Conservation (phyloP, 2,888 invertebrate genomes). For the Tigriopus californicus region DNA sequence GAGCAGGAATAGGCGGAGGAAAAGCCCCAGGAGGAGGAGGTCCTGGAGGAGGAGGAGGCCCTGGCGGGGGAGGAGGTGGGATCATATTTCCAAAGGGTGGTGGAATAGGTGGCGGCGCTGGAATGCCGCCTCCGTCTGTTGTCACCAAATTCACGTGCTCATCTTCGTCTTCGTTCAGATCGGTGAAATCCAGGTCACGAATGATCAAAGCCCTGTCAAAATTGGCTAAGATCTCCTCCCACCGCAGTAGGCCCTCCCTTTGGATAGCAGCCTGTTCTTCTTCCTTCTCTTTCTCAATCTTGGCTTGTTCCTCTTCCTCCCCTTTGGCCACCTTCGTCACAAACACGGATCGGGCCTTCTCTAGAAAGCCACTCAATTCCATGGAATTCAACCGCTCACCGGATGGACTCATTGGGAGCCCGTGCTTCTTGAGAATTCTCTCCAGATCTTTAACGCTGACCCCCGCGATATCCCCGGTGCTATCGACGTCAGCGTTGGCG, state of each 20-base stretch:
- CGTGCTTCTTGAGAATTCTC: slow-evolving; percentile 9
- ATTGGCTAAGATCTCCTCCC: slow-evolving; percentile 9
- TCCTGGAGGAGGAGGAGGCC: slow-evolving; percentile 50
- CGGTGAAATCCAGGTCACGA: slow-evolving; percentile 92
- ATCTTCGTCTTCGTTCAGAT: slow-evolving; percentile 72
- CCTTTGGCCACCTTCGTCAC: slow-evolving; percentile 5
- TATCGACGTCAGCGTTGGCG: not conserved
- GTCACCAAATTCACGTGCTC: slow-evolving; percentile 48
- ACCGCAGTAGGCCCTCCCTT: slow-evolving; percentile 1
- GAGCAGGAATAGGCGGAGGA: slow-evolving; percentile 52
- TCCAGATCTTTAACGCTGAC: slow-evolving; percentile 8
- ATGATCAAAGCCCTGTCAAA: slow-evolving; percentile 41
- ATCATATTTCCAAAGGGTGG: slow-evolving; percentile 24
- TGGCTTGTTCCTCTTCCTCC: not conserved
- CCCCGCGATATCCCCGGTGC: not conserved
- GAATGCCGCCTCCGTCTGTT: slow-evolving; percentile 36
- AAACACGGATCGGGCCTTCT: slow-evolving; percentile 4
- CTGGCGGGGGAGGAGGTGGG: slow-evolving; percentile 59
- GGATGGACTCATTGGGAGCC: slow-evolving; percentile 3
- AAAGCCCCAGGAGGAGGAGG: slow-evolving; percentile 21
- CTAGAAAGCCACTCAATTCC: slow-evolving; percentile 2
- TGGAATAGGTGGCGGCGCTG: slow-evolving; percentile 58
- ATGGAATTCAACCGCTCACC: slow-evolving; percentile 1
- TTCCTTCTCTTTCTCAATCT: not conserved
- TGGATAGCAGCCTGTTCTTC: not conserved